These are phyloP conservation scores for Platalea minor DNA, from an alignment of 2,797 vertebrate species.

Conservation along the genomic window DNA sequence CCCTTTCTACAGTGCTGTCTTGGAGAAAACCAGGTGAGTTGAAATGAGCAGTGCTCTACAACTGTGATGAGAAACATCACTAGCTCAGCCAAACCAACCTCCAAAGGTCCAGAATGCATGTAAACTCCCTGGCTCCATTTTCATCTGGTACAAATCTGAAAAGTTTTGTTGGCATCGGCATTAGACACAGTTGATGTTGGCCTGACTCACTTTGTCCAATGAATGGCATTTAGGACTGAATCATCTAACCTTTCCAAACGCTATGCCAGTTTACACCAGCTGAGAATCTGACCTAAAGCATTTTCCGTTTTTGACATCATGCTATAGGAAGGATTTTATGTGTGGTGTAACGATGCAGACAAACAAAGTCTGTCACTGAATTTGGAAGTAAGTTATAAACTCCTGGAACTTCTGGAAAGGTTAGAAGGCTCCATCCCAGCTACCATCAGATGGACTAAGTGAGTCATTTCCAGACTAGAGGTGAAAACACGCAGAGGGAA, in stretches of 20 bases:
- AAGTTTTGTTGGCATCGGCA: not conserved
- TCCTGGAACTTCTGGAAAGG: conserved; percentile 61
- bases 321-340: conserved; percentile 31
- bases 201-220: not conserved
- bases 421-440: conserved; percentile 48
- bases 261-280: not conserved
- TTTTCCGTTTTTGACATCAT: conserved; percentile 13
- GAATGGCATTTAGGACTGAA: not conserved
- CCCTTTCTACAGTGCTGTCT: not conserved
- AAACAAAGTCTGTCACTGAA: conserved; percentile 25
- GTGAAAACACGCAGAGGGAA: conserved; percentile 34
- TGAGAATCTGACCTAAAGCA: not conserved
- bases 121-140: not conserved
- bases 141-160: not conserved
- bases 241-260: not conserved
- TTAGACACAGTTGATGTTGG: not conserved
- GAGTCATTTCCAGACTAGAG: conserved; percentile 58
- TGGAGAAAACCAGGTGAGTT: not conserved
- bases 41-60: not conserved
- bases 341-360: not conserved
- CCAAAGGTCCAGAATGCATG: not conserved
- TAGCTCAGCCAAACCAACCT: not conserved
- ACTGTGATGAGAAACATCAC: not conserved
- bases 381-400: conserved; percentile 34
- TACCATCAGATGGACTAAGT: conserved; percentile 30